Percentiles rank a stretch among this genome's conserved stretches.
Evolutionary conservation across 2,888 invertebrate species (phyloP).

Genomic region (Magallana nippona): DNA sequence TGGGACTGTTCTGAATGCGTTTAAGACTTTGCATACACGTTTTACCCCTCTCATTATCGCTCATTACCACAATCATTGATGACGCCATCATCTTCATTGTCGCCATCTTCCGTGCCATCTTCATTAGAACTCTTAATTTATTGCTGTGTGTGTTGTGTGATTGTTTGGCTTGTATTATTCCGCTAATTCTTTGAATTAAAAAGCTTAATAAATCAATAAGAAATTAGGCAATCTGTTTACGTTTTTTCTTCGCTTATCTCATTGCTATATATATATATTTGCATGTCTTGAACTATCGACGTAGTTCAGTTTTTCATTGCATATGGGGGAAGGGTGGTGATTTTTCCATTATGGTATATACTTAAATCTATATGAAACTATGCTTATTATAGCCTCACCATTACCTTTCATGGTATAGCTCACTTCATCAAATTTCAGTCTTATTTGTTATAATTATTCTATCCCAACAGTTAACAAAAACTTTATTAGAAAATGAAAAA

Average conservation of each 20-base stretch:
- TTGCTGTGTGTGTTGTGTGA: neutral
- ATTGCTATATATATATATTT: neutral
- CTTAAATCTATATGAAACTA: neutral
- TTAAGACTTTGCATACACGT: neutral
- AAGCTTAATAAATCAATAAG: neutral
- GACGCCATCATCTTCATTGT: neutral
- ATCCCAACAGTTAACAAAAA: no score
- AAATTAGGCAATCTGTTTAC: neutral
- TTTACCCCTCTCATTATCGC: neutral
- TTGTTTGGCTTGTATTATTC: neutral
- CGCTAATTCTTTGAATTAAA: neutral
- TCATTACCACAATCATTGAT: neutral
- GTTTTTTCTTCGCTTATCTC: neutral
- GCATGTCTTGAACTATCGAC: neutral
- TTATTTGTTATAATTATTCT: no score
- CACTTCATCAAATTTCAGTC: neutral
- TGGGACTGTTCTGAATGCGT: constrained; percentile 23
- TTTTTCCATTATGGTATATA: neutral
- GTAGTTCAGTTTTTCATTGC: neutral
- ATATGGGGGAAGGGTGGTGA: neutral
- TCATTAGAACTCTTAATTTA: constrained; percentile 2
- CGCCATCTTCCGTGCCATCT: neutral
- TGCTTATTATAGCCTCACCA: neutral
- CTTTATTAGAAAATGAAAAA: no score
- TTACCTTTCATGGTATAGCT: neutral